Percentiles rank a stretch among this genome's conserved stretches.
Conservation (phyloP, 2,888 invertebrate genomes). For the Heteropelma amictum region DNA sequence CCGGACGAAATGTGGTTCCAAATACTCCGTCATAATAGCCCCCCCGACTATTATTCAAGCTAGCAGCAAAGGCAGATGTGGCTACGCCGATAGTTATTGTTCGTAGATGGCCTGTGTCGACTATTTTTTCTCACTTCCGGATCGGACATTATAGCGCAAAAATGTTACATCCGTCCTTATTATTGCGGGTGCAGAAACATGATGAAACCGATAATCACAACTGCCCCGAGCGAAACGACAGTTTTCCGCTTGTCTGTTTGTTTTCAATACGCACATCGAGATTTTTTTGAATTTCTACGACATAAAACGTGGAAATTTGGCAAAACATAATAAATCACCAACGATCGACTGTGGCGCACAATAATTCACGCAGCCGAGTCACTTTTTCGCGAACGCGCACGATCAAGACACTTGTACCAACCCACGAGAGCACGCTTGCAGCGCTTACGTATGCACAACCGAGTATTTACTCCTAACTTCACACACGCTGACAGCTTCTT, state of each 20-base stretch:
- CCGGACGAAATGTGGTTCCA: slow-evolving; percentile 80
- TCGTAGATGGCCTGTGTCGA: slow-evolving; percentile 22
- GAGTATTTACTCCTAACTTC: not conserved
- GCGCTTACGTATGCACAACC: not conserved
- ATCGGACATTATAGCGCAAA: slow-evolving; percentile 11
- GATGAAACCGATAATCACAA: too few species aligned
- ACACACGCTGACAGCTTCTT: not conserved
- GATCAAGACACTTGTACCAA: slow-evolving; percentile 32
- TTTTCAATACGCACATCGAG: not conserved
- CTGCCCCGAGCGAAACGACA: too few species aligned
- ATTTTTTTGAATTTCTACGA: not conserved
- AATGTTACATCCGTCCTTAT: too few species aligned
- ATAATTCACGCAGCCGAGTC: slow-evolving; percentile 10
- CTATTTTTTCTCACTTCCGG: slow-evolving; percentile 8
- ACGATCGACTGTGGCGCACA: slow-evolving; percentile 41
- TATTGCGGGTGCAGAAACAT: too few species aligned
- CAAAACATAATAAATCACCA: slow-evolving; percentile 5
- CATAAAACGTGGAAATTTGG: slow-evolving; percentile 1
- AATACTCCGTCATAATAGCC: slow-evolving; percentile 79
- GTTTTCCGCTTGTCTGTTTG: not conserved
- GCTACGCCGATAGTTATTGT: slow-evolving; percentile 33
- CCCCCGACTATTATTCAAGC: slow-evolving; percentile 56
- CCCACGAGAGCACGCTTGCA: not conserved
- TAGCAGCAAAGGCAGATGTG: slow-evolving; percentile 42
- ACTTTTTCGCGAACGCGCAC: slow-evolving; percentile 10